phyloP scores from a whole-genome alignment of 2,888 invertebrate species.

The Agrilus cyanescens region DNA sequence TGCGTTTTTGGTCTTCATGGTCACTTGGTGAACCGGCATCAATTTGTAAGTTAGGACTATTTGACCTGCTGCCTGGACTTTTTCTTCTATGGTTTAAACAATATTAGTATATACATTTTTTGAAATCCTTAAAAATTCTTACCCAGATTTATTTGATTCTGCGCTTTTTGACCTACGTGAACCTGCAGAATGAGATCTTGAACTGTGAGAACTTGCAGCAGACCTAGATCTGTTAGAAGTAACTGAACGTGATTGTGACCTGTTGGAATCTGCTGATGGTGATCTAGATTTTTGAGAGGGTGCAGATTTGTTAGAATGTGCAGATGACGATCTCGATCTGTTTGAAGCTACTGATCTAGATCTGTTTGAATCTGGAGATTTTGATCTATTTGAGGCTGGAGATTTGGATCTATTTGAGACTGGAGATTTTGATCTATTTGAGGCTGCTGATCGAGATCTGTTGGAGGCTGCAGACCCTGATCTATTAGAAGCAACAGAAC shows the following conservation, averaged over 20 bases:
- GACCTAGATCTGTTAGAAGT: conserved; percentile 12
- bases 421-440: conserved; percentile 29
- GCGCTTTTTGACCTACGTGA: conserved; percentile 18
- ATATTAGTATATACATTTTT: conserved; percentile 26
- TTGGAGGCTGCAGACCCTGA: conserved; percentile 11
- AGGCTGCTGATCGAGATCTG: conserved; percentile 22
- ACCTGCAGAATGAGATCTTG: conserved; percentile 18
- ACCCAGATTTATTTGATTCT: conserved; percentile 23
- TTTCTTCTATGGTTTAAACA: conserved; percentile 20
- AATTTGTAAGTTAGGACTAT: conserved; percentile 40
- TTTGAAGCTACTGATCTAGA: conserved; percentile 14
- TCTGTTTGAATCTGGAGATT: too few relatives aligned
- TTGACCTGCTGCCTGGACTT: conserved; percentile 28
- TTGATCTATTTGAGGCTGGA: conserved; percentile 14
- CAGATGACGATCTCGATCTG: conserved; percentile 19
- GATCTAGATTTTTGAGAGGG: conserved; percentile 19
- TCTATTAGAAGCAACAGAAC: conserved; percentile 13
- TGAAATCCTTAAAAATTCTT: conserved; percentile 23
- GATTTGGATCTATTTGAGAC: conserved; percentile 38
- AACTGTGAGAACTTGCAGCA: conserved; percentile 17
- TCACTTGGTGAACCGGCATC: conserved; percentile 32
- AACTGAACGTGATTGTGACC: conserved; percentile 22
- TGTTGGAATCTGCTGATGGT: conserved; percentile 26
- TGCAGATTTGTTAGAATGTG: conserved; percentile 5
- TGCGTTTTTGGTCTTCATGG: conserved; percentile 32